Percentiles rank a stretch among this genome's conserved stretches.
Conservation (phyloP, 2,797 vertebrate genomes). For the Psittacula echo region DNA sequence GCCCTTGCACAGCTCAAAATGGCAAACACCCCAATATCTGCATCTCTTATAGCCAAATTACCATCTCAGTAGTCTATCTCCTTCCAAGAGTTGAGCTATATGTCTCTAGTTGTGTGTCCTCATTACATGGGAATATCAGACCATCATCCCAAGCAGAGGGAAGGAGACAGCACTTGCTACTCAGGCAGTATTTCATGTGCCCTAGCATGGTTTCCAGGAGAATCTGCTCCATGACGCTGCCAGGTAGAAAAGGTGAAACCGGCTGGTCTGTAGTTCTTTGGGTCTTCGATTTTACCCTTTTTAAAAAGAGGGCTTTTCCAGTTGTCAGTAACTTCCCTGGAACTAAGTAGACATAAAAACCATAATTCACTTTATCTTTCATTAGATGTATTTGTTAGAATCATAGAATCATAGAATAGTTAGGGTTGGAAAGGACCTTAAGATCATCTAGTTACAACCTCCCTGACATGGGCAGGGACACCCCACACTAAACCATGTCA, state of each 20-base stretch:
- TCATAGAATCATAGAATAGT: too few relatives aligned
- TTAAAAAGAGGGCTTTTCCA: neutral
- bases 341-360: neutral
- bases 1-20: neutral
- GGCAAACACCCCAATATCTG: neutral
- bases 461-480: too few relatives aligned
- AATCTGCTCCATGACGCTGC: neutral
- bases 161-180: neutral
- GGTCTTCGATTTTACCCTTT: neutral
- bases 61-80: neutral
- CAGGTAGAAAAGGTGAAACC: neutral
- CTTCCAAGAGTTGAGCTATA: neutral
- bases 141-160: rapidly evolving
- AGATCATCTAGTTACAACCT: too few relatives aligned
- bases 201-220: neutral
- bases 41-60: neutral
- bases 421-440: too few relatives aligned
- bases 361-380: neutral
- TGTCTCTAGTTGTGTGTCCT: rapidly evolving
- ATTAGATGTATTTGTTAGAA: neutral
- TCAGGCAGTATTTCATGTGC: rapidly evolving
- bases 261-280: neutral
- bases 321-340: neutral
- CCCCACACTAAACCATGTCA: too few relatives aligned
- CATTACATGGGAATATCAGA: neutral